These are phyloP conservation scores for Dynastes maya DNA, from an alignment of 2,888 invertebrate genomes.

Conservation along the genomic window DNA sequence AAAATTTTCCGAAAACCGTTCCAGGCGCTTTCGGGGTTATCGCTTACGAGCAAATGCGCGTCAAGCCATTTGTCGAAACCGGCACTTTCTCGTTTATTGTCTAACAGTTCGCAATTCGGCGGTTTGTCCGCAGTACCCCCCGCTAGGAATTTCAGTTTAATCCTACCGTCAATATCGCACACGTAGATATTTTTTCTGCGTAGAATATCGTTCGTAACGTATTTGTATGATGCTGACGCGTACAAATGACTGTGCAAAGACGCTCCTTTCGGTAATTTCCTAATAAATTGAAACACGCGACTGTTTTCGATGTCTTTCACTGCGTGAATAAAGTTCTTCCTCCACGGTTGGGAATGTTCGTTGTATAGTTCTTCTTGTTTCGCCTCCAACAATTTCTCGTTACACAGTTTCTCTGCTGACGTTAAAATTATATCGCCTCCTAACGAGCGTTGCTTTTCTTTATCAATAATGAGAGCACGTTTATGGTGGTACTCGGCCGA, in stretches of 20 bases:
- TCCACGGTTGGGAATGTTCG: conserved; percentile 74
- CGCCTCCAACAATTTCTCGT: conserved; percentile 53
- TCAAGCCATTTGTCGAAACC: conserved; percentile 60
- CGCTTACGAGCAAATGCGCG: conserved; percentile 56
- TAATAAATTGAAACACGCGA: conserved; percentile 77
- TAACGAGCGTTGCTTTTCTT: conserved; percentile 52
- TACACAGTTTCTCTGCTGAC: conserved; percentile 54
- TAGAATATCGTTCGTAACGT: conserved; percentile 72
- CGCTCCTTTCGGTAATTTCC: conserved; percentile 81
- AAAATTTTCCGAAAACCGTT: conserved; percentile 58
- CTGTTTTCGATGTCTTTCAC: conserved; percentile 75
- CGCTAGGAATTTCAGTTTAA: conserved; percentile 64
- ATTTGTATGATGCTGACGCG: conserved; percentile 77
- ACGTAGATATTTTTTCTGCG: conserved; percentile 75
- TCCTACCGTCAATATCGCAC: conserved; percentile 66
- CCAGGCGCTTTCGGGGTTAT: conserved; percentile 68
- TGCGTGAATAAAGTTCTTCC: conserved; percentile 75
- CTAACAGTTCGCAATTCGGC: conserved; percentile 71
- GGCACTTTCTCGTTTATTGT: conserved; percentile 65
- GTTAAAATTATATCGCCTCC: conserved; percentile 54
- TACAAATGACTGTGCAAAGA: conserved; percentile 81
- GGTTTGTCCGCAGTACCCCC: conserved; percentile 54
- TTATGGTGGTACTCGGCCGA: background rate
- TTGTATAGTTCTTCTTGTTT: conserved; percentile 56
- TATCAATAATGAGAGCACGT: conserved; percentile 33